Percentiles rank a stretch among this genome's conserved stretches.
Conservation (phyloP, 1,140 invertebrate species). For the Trinorchestia longiramus region DNA sequence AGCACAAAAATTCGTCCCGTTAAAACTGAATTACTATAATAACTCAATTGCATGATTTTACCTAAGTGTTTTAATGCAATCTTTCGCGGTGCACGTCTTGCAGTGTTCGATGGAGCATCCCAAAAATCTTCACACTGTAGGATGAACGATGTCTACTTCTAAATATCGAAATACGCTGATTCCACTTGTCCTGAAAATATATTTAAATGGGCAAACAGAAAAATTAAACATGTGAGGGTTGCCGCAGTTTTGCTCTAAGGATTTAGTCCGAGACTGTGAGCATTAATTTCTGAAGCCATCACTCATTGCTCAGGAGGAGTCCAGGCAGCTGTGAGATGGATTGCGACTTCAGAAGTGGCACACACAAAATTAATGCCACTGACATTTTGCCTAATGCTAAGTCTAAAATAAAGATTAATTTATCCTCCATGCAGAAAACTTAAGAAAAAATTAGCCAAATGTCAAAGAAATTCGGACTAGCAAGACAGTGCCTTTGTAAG, state of each 20-base stretch:
- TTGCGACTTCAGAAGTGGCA: not conserved
- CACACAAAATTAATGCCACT: slow-evolving; percentile 1
- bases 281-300: not conserved
- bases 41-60: too few relatives aligned
- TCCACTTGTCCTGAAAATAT: too few relatives aligned
- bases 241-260: not conserved
- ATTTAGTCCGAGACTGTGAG: not conserved
- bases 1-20: too few relatives aligned
- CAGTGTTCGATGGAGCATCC: too few relatives aligned
- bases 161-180: too few relatives aligned
- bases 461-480: not conserved
- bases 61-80: too few relatives aligned
- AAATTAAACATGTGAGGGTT: not conserved
- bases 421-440: not conserved
- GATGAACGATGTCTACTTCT: too few relatives aligned
- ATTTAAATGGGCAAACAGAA: too few relatives aligned
- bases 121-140: too few relatives aligned
- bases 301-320: not conserved
- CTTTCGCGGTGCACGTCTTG: too few relatives aligned
- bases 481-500: not conserved
- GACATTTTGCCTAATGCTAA: not conserved
- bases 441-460: not conserved
- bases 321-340: not conserved
- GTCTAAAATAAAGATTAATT: not conserved
- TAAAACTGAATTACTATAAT: too few relatives aligned